Conservation (phyloP, 2,888 invertebrate species). For the Drosophila emarginata region DNA sequence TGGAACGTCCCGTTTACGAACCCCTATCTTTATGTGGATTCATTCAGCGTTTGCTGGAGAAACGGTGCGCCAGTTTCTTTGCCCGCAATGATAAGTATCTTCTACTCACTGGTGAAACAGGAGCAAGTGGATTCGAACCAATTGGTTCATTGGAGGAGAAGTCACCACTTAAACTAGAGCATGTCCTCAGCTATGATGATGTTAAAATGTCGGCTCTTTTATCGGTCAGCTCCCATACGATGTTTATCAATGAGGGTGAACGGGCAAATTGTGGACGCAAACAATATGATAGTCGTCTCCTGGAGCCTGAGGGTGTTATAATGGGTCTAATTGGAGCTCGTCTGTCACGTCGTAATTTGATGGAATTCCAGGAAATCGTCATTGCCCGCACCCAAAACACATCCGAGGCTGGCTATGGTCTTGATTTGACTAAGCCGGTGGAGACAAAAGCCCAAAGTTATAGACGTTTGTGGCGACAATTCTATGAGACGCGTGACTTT, state of each 20-base stretch:
- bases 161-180: slow-evolving; percentile 82
- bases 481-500: slow-evolving; percentile 71
- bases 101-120: slow-evolving; percentile 82
- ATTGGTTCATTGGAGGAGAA: slow-evolving; percentile 83
- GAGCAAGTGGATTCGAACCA: slow-evolving; percentile 83
- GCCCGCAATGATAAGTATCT: slow-evolving; percentile 82
- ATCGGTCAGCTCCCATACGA: slow-evolving; percentile 84
- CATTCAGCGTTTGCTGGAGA: slow-evolving; percentile 83
- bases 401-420: slow-evolving; percentile 83
- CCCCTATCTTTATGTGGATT: slow-evolving; percentile 82
- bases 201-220: slow-evolving; percentile 84
- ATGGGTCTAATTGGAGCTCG: slow-evolving; percentile 83
- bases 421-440: slow-evolving; percentile 9
- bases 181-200: slow-evolving; percentile 85
- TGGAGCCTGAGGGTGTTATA: slow-evolving; percentile 84
- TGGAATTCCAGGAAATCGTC: slow-evolving; percentile 84
- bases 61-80: slow-evolving; percentile 84
- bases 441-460: slow-evolving; percentile 60
- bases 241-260: slow-evolving; percentile 85
- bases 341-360: slow-evolving; percentile 82
- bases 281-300: slow-evolving; percentile 74
- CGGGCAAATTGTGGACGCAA: slow-evolving; percentile 84
- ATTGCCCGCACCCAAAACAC: slow-evolving; percentile 84
- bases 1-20: slow-evolving; percentile 50
- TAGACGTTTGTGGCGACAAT: slow-evolving; percentile 70